Percentiles rank a stretch among this genome's conserved stretches.
Evolutionary conservation across 2,888 invertebrate genomes (phyloP).

Genomic region (Lordiphosa andalusiaca): DNA sequence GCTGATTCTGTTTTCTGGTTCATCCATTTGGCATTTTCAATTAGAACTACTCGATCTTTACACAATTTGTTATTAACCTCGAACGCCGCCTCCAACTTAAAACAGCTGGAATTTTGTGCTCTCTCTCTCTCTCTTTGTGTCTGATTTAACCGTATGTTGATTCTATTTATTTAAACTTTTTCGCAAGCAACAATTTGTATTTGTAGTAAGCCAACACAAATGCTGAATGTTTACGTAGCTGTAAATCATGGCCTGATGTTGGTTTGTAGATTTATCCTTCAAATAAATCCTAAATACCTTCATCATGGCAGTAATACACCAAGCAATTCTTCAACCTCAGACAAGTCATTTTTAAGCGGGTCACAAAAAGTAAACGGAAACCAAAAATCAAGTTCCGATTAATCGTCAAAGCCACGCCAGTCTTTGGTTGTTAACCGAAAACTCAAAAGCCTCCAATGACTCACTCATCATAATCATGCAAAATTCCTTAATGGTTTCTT

Average conservation of each 20-base stretch:
- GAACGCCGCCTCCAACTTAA: constrained; percentile 26
- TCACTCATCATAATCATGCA: constrained; percentile 19
- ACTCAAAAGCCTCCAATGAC: constrained; percentile 20
- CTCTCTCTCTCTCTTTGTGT: constrained; percentile 12
- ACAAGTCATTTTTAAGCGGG: too few species aligned
- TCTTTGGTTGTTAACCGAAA: constrained; percentile 37
- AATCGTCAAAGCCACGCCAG: constrained; percentile 13
- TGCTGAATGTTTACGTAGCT: constrained; percentile 40
- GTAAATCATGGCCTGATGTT: background rate
- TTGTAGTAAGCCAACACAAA: constrained; percentile 27
- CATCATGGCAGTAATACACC: constrained; percentile 26
- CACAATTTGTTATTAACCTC: constrained; percentile 29
- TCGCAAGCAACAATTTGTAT: constrained; percentile 13
- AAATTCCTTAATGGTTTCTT: background rate
- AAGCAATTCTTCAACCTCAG: constrained; percentile 12
- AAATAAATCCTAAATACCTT: constrained; percentile 22
- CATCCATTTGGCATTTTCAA: constrained; percentile 56
- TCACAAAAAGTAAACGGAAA: too few species aligned
- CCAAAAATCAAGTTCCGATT: too few species aligned
- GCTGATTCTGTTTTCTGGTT: constrained; percentile 15
- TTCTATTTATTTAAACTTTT: constrained; percentile 39
- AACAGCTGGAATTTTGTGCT: constrained; percentile 14
- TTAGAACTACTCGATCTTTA: constrained; percentile 26
- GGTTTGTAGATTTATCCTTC: constrained; percentile 29
- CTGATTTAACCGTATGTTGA: constrained; percentile 7